Evolutionary conservation across 2,113 vertebrate genomes (phyloP).

Genomic region (Nannospalax galili): DNA sequence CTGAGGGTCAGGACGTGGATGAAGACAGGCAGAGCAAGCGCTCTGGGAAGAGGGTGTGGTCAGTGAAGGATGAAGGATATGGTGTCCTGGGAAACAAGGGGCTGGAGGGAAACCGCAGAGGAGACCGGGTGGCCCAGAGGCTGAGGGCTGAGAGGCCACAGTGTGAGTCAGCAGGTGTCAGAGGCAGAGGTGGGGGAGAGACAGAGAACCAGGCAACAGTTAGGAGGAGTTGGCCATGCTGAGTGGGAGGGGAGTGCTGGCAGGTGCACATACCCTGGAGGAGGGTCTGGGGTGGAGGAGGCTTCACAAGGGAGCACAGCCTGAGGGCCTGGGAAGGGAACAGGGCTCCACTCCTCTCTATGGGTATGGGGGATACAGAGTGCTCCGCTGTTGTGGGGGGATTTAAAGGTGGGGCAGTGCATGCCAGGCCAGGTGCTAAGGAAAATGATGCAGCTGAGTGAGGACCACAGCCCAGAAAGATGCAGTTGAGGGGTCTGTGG

Average conservation of each 20-base stretch:
- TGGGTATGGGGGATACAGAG: no score
- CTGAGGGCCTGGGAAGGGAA: no score
- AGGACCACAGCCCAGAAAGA: background rate
- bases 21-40: no score
- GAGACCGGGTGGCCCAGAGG: background rate
- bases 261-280: no score
- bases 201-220: background rate
- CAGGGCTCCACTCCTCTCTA: no score
- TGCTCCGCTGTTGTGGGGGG: no score
- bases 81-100: fast-evolving
- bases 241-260: background rate
- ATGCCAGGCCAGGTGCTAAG: background rate
- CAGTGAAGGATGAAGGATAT: background rate
- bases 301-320: no score
- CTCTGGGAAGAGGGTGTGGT: background rate
- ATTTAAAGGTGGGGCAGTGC: background rate
- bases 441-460: background rate
- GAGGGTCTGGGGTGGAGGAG: background rate
- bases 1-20: background rate
- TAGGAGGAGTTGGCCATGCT: background rate
- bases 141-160: background rate
- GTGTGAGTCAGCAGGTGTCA: no score
- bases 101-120: no score
- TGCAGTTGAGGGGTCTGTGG: background rate
- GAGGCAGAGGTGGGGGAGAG: no score